phyloP scores from a whole-genome alignment of 2,888 invertebrate genomes.

The Silvanus unidentatus region DNA sequence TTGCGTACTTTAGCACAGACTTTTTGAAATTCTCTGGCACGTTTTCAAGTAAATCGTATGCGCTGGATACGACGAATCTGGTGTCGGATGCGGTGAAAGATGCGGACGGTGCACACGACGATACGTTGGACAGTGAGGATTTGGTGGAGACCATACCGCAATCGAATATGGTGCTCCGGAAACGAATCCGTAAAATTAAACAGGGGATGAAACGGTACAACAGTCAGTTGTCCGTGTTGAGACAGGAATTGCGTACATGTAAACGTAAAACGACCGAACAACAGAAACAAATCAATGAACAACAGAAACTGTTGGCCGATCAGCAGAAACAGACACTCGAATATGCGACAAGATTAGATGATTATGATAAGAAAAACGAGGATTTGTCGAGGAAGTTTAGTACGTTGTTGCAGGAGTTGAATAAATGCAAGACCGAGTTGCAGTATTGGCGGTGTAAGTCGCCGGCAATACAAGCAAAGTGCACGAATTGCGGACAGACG shows the following conservation, averaged over 20 bases:
- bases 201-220: constrained; percentile 87
- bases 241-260: constrained; percentile 72
- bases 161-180: constrained; percentile 79
- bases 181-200: constrained; percentile 80
- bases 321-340: constrained; percentile 72
- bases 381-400: constrained; percentile 85
- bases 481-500: constrained; percentile 67
- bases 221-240: constrained; percentile 71
- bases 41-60: constrained; percentile 38
- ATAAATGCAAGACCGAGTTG: constrained; percentile 86
- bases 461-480: constrained; percentile 60
- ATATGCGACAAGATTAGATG: constrained; percentile 79
- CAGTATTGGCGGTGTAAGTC: constrained; percentile 89
- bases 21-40: constrained; percentile 71
- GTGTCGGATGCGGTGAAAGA: constrained; percentile 51
- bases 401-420: constrained; percentile 78
- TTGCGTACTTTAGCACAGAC: constrained; percentile 80
- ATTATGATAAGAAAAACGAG: constrained; percentile 86
- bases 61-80: constrained; percentile 54
- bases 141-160: constrained; percentile 62
- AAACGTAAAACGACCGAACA: constrained; percentile 79
- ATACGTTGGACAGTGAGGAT: constrained; percentile 48
- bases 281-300: constrained; percentile 76
- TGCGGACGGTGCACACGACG: constrained; percentile 46
- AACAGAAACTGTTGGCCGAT: constrained; percentile 65